phyloP scores from a whole-genome alignment of 2,113 vertebrate genomes.

The Daphoenositta chrysoptera region DNA sequence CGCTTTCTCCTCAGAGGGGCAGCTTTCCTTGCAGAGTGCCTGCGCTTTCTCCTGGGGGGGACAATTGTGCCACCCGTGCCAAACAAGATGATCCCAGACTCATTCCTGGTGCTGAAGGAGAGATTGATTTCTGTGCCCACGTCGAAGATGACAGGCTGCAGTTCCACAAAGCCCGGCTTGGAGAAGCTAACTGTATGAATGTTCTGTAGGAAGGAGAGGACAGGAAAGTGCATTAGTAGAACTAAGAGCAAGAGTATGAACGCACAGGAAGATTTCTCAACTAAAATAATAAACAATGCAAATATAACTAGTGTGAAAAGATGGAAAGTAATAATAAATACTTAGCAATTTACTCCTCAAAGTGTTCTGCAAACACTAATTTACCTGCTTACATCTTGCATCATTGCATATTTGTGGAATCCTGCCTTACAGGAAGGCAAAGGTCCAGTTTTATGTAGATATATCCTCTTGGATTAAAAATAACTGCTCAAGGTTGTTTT shows the following conservation, averaged over 20 bases:
- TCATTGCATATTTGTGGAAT: neutral
- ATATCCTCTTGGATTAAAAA: neutral
- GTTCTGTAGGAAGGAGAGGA: conserved; percentile 75
- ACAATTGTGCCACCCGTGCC: conserved; percentile 74
- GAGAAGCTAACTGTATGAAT: conserved; percentile 91
- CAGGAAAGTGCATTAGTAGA: neutral
- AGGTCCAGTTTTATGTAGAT: neutral
- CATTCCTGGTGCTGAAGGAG: conserved; percentile 91
- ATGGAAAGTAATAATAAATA: neutral
- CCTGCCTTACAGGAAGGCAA: neutral
- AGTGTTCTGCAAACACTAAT: neutral
- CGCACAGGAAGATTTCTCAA: neutral
- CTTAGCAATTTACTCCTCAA: neutral
- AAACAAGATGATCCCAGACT: conserved; percentile 89
- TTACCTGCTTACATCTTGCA: neutral
- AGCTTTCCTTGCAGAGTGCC: conserved; percentile 71
- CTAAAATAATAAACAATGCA: neutral
- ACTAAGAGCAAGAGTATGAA: neutral
- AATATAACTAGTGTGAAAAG: neutral
- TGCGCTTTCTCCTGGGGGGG: conserved; percentile 80
- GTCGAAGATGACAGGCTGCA: conserved; percentile 76
- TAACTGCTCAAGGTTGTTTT: neutral
- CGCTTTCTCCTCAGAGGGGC: conserved; percentile 78
- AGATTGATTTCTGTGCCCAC: conserved; percentile 90
- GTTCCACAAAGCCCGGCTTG: conserved; percentile 88